Evolutionary conservation across 2,797 vertebrate genomes (phyloP).

Genomic region (Gobionotothen gibberifrons): DNA sequence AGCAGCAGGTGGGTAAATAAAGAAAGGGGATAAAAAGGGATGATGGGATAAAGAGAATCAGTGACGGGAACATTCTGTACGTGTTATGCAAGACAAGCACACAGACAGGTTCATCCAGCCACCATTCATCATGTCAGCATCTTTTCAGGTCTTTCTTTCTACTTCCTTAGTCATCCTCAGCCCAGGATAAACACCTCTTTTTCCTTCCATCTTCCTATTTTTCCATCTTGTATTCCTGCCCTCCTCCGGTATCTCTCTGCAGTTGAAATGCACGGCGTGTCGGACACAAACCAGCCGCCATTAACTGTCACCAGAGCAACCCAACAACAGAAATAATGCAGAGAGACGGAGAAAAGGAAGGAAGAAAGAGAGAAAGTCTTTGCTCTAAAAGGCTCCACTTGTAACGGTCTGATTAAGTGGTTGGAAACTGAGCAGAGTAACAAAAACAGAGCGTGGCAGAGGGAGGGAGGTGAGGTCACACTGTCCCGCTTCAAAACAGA

Average conservation of each 20-base stretch:
- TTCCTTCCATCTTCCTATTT: not conserved
- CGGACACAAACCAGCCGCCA: conserved; percentile 62
- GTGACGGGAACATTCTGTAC: conserved; percentile 79
- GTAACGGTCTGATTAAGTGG: conserved; percentile 65
- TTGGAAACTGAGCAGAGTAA: conserved; percentile 69
- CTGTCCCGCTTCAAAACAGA: conserved; percentile 51
- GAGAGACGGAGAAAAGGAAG: conserved; percentile 45
- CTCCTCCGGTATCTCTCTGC: conserved; percentile 48
- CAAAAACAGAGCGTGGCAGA: conserved; percentile 67
- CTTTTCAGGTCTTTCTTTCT: conserved; percentile 32
- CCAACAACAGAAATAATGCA: conserved; percentile 58
- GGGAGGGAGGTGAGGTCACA: conserved; percentile 61
- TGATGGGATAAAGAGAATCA: conserved; percentile 52
- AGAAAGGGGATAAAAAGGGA: conserved; percentile 47
- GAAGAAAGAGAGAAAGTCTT: conserved; percentile 60
- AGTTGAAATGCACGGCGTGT: conserved; percentile 75
- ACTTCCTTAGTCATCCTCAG: conserved; percentile 15
- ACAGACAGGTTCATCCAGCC: conserved; percentile 68
- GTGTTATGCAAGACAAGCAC: conserved; percentile 75
- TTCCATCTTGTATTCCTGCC: not conserved
- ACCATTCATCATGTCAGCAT: conserved; percentile 67
- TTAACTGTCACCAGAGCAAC: conserved; percentile 65
- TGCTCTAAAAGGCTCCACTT: conserved; percentile 35
- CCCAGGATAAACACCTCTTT: conserved; percentile 35
- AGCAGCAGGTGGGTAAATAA: conserved; percentile 68